Conservation (phyloP, 2,113 vertebrate species). For the Leiothrix lutea region DNA sequence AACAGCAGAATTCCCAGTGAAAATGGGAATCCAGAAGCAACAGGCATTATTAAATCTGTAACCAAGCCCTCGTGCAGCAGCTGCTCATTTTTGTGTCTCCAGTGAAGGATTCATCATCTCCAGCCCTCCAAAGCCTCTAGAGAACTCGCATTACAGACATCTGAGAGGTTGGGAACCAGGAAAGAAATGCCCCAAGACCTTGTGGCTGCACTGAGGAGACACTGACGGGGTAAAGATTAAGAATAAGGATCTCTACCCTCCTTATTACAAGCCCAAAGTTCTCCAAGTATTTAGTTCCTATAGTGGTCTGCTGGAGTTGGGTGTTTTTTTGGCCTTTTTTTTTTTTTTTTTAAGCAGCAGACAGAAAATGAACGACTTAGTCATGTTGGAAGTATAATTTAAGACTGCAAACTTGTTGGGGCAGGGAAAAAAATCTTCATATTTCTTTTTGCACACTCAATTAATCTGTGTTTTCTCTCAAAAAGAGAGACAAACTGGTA, state of each 20-base stretch:
- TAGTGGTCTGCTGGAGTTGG: not conserved
- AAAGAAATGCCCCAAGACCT: not conserved
- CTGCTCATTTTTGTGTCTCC: not conserved
- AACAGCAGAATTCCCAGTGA: not conserved
- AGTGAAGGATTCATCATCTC: not conserved
- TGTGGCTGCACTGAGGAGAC: not conserved
- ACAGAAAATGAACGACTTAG: not conserved
- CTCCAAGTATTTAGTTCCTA: not conserved
- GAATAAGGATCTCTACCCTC: not conserved
- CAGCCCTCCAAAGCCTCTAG: not conserved
- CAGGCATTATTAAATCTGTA: not conserved
- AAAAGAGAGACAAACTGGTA: not conserved
- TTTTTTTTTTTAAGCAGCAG: not conserved
- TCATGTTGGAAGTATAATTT: not conserved
- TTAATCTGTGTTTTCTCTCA: not conserved
- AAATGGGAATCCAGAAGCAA: not conserved
- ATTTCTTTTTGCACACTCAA: not conserved
- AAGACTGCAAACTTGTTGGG: not conserved
- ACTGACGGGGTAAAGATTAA: not conserved
- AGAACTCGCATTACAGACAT: not conserved
- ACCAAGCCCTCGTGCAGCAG: not conserved
- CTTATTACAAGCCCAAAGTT: not conserved
- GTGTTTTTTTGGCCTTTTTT: not conserved
- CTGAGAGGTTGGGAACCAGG: not conserved
- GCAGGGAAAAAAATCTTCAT: not conserved